phyloP scores from a whole-genome alignment of 2,888 invertebrate species.

The Cryptocephalus moraei region DNA sequence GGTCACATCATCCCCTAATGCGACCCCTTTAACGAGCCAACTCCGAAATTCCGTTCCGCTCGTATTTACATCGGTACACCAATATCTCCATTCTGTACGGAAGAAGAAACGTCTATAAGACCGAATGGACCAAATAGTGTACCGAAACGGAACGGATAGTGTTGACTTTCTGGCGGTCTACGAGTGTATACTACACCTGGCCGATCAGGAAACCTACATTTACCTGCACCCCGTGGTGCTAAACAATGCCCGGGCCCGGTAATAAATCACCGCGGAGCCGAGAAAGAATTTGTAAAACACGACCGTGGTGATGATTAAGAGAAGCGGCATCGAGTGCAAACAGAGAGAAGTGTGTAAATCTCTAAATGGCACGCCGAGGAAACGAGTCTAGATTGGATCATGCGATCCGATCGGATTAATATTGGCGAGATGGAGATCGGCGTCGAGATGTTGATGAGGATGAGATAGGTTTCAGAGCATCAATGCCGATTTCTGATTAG shows the following conservation, averaged over 20 bases:
- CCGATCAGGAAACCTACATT: slow-evolving; percentile 22
- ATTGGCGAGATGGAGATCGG: too few species aligned
- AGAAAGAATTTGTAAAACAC: slow-evolving; percentile 37
- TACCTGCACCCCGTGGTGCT: slow-evolving; percentile 30
- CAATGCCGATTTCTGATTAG: too few species aligned
- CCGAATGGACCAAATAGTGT: too few species aligned
- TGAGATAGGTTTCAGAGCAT: too few species aligned
- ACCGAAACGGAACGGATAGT: neutral
- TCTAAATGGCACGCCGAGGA: neutral
- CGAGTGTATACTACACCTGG: slow-evolving; percentile 19
- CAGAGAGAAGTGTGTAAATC: slow-evolving; percentile 9
- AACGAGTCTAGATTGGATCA: neutral
- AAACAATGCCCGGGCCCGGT: slow-evolving; percentile 36
- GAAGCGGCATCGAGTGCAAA: slow-evolving; percentile 25
- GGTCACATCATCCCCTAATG: too few species aligned
- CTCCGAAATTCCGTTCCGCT: too few species aligned
- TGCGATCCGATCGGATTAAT: too few species aligned
- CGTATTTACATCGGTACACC: too few species aligned
- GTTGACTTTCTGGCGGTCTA: neutral
- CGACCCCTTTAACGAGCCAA: too few species aligned
- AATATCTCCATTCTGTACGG: too few species aligned
- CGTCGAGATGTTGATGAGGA: too few species aligned
- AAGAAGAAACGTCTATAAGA: too few species aligned
- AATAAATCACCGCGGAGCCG: slow-evolving; percentile 38
- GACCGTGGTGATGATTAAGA: slow-evolving; percentile 37